Base-by-base conservation (phyloP, 2,113 vertebrate genomes). In the Pangasianodon gigas region DNA sequence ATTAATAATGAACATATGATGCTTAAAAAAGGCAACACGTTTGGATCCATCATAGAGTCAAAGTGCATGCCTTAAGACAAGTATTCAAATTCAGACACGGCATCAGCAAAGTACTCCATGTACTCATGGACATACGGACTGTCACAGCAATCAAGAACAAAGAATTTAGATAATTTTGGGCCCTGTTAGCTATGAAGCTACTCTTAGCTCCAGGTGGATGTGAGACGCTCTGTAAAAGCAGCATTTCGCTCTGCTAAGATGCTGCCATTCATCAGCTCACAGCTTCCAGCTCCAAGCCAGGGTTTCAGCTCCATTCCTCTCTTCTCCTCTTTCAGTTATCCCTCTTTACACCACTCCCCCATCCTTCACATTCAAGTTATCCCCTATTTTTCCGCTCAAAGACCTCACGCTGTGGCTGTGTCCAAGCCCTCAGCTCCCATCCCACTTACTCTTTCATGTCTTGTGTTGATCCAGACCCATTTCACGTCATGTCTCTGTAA, bases 331-430 rank as follows among this genome's bases (percentile, higher is more conserved):
- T 67, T 91, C 52, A 44, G 51, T 71, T 71, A 69, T 54, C 32
- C 52, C 81, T 32, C 84, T 90, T 85, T 79, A 58, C 62, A 46
- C 62, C 21, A 0, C 48, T 54, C 75, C 79, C 84, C 79, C 67
- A 26, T 71, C n/a, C 65, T 87, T 83, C 65, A 90, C 85, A 91
- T 90, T 92, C 90, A 90, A 91, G 86, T 69, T 85, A 85, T 86
- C 69, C 89, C 44, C 89, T 90, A 75, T 89, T 79, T 86, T 85
- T 65, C n/a, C 52, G 10, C 87, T 93, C 90, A 93, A 91, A 91
- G 90, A 65, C 93, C 93, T 88, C 91, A 90, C 51, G 52, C 92
- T 90, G 88, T 86, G 91, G 77, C 86, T 62, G 60, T 85, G 87
- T 91, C 91, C 90, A 90, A 93, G 80, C 89, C 79, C 86, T 90